Percentiles rank a stretch among this genome's conserved stretches.
Evolutionary conservation across 2,888 invertebrate species (phyloP).

Genomic region (Escarpia spicata): DNA sequence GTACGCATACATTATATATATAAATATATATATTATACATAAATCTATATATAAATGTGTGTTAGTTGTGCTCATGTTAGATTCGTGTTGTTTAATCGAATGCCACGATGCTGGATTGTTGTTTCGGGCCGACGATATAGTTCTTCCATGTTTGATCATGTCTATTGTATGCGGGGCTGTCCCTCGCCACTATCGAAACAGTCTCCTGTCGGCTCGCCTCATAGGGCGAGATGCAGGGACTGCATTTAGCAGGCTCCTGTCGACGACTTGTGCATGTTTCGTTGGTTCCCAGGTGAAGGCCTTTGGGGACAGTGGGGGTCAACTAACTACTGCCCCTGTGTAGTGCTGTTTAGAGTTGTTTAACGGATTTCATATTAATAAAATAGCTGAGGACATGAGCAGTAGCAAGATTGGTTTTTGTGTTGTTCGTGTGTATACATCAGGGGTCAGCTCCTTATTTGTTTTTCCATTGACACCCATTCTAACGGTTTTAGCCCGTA

Average conservation of each 20-base stretch:
- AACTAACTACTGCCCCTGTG: neutral
- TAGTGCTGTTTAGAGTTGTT: constrained; percentile 13
- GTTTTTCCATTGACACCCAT: too few relatives aligned
- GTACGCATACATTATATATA: neutral
- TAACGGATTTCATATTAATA: constrained; percentile 12
- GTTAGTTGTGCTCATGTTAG: constrained; percentile 14
- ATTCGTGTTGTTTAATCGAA: constrained; percentile 3
- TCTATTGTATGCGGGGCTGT: neutral
- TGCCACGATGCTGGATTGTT: neutral
- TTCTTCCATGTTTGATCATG: constrained; percentile 16
- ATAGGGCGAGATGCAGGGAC: neutral
- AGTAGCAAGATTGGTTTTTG: neutral
- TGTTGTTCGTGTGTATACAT: too few relatives aligned
- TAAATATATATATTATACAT: neutral
- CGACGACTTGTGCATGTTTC: neutral
- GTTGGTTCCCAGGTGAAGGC: neutral
- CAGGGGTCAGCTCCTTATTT: too few relatives aligned
- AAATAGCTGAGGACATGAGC: constrained; percentile 5
- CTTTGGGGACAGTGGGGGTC: neutral
- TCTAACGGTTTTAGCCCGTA: too few relatives aligned
- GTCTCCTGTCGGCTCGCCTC: neutral
- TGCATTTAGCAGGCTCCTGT: neutral
- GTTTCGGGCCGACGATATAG: constrained; percentile 5
- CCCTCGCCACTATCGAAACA: neutral
- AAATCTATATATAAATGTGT: neutral